Percentiles rank a stretch among this genome's conserved stretches.
Conservation (phyloP, 2,113 vertebrate genomes). For the Microtus richardsoni region DNA sequence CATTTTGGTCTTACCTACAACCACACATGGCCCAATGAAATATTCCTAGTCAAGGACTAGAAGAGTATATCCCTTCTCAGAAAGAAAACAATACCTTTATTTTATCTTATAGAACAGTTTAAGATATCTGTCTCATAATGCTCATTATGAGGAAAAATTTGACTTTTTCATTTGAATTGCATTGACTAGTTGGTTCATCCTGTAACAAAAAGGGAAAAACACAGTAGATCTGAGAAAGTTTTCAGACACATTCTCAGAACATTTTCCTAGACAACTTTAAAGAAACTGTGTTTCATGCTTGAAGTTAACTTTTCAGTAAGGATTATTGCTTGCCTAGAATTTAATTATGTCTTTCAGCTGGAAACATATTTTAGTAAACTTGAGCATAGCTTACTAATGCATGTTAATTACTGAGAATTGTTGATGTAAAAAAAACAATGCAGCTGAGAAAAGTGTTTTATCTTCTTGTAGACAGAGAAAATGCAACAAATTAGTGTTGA, state of each 20-base stretch:
- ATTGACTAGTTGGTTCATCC: conserved; percentile 5
- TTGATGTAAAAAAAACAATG: conserved; percentile 44
- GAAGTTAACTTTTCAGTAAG: conserved; percentile 68
- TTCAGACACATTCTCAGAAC: not conserved
- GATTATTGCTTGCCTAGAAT: conserved; percentile 61
- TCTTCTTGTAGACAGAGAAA: not conserved
- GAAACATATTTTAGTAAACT: conserved; percentile 57
- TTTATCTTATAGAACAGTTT: not conserved
- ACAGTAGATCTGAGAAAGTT: not conserved
- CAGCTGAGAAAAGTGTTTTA: not conserved
- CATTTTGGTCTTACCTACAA: conserved; percentile 17
- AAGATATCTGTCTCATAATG: not conserved
- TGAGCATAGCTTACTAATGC: conserved; percentile 56
- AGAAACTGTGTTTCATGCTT: conserved; percentile 57
- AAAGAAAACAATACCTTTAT: conserved; percentile 32
- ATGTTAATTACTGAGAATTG: conserved; percentile 60
- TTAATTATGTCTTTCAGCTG: conserved; percentile 63
- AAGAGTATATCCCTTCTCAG: not conserved
- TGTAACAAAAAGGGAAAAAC: not conserved
- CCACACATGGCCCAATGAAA: not conserved
- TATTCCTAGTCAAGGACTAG: not conserved
- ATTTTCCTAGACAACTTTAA: conserved; percentile 39
- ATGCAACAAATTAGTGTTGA: not conserved
- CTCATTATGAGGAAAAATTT: conserved; percentile 44
- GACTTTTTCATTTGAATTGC: conserved; percentile 18